phyloP scores from a whole-genome alignment of 1,140 invertebrate species.

The Drosophila navojoa region DNA sequence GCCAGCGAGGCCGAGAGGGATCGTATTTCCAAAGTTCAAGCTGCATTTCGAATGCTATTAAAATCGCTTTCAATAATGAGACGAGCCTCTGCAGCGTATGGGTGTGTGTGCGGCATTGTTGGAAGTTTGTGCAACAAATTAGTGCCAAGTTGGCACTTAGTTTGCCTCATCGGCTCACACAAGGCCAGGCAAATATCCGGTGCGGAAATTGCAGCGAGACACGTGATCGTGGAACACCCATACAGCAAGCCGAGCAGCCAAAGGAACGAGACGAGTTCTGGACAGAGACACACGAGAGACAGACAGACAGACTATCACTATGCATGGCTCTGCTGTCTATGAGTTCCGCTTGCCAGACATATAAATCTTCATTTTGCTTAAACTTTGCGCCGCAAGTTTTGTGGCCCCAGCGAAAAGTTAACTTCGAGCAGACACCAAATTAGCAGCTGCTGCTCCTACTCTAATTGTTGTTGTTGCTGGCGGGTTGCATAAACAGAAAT shows the following conservation, averaged over 20 bases:
- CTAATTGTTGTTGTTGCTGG: not conserved
- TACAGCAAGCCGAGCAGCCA: not conserved
- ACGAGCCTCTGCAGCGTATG: constrained; percentile 4
- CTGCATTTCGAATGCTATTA: constrained; percentile 59
- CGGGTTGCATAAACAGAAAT: not conserved
- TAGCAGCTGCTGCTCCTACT: constrained; percentile 61
- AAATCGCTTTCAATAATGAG: constrained; percentile 56
- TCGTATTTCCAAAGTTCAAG: constrained; percentile 32
- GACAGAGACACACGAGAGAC: not conserved
- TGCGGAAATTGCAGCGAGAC: constrained; percentile 77
- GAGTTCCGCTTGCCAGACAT: constrained; percentile 73
- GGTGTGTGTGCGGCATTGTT: constrained; percentile 16
- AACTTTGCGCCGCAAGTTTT: constrained; percentile 62
- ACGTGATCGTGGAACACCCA: constrained; percentile 58
- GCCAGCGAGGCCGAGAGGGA: constrained; percentile 12
- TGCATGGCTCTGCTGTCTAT: constrained; percentile 44
- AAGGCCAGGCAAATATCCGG: constrained; percentile 66
- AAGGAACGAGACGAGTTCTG: no score
- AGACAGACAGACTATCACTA: constrained; percentile 20
- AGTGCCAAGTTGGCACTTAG: constrained; percentile 67
- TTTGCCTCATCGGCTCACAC: constrained; percentile 32
- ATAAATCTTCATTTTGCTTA: constrained; percentile 78
- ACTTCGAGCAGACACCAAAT: constrained; percentile 57
- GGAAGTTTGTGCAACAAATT: constrained; percentile 77
- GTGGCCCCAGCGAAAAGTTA: constrained; percentile 51